These are phyloP conservation scores for Limenitis arthemis DNA, from an alignment of 2,888 invertebrate genomes.

Conservation along the genomic window DNA sequence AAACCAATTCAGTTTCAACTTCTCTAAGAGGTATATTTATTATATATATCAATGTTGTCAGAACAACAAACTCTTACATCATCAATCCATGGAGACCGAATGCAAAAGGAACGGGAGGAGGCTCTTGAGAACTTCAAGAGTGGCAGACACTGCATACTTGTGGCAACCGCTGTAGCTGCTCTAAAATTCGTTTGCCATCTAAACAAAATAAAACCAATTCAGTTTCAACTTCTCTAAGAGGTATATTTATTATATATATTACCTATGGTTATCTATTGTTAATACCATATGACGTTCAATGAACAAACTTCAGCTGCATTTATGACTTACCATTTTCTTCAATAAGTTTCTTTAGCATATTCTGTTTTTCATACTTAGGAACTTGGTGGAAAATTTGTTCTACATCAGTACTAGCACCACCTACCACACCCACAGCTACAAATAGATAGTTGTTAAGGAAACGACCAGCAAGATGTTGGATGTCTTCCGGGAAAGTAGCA, in stretches of 20 bases:
- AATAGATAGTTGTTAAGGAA: conserved; percentile 89
- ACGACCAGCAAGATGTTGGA: conserved; percentile 86
- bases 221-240: no score
- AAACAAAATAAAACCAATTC: conserved; percentile 3
- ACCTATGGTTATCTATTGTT: background rate
- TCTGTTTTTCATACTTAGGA: conserved; percentile 79
- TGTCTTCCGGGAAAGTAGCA: conserved; percentile 99
- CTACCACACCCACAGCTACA: conserved; percentile 91
- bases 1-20: background rate
- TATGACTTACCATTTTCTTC: conserved; percentile 60
- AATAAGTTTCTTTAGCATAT: conserved; percentile 79
- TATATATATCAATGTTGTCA: conserved; percentile 79
- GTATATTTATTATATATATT: background rate
- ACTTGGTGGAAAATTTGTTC: conserved; percentile 84
- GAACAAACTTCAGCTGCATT: background rate
- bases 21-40: background rate
- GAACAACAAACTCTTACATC: conserved; percentile 90
- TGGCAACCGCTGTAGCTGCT: conserved; percentile 96
- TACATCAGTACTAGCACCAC: conserved; percentile 94
- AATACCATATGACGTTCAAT: no score
- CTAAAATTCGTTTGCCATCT: conserved; percentile 74
- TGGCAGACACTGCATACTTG: conserved; percentile 83
- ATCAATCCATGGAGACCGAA: conserved; percentile 98
- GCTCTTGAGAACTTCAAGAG: conserved; percentile 91
- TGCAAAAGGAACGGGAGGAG: conserved; percentile 95